A percentile compares a stretch with the other conserved stretches of the same genome.
Evolutionary conservation across 1,140 invertebrate species (phyloP).

Genomic region (Doryteuthis pealeii): DNA sequence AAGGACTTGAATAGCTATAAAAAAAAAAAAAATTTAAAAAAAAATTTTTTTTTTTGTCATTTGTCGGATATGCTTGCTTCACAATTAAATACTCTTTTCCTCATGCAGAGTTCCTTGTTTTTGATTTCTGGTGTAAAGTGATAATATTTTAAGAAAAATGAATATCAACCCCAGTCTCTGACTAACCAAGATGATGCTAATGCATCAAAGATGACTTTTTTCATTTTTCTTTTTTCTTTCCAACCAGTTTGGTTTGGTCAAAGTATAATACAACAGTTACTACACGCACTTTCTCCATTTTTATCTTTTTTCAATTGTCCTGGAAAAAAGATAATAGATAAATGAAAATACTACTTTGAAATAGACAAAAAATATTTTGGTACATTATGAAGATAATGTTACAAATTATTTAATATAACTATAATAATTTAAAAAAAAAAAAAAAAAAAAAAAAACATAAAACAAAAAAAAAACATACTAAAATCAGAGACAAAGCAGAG

Average conservation of each 20-base stretch:
- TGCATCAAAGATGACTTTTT: not conserved
- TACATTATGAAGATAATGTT: too few species aligned
- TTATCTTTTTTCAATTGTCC: conserved; percentile 59
- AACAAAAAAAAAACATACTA: too few species aligned
- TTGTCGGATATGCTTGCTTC: conserved; percentile 3
- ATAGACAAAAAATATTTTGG: conserved; percentile 9
- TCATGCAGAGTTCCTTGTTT: not conserved
- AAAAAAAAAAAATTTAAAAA: too few species aligned
- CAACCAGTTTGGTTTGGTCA: conserved; percentile 21
- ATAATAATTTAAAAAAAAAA: too few species aligned
- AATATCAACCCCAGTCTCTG: conserved; percentile 5
- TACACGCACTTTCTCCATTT: conserved; percentile 55
- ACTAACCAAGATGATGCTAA: not conserved
- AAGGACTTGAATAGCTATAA: conserved; percentile 1
- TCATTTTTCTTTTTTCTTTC: not conserved
- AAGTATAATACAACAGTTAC: conserved; percentile 56
- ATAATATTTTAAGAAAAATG: not conserved
- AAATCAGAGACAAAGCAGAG: too few species aligned
- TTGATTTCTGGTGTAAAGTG: conserved; percentile 2
- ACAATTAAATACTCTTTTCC: not conserved
- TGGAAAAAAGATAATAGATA: conserved; percentile 31
- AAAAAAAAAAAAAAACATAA: too few species aligned
- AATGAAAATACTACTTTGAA: conserved; percentile 11
- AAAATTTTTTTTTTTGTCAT: too few species aligned
- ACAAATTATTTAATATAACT: too few species aligned